phyloP scores from a whole-genome alignment of 92 coral and sea anemone genomes.

The Nematostella vectensis region DNA sequence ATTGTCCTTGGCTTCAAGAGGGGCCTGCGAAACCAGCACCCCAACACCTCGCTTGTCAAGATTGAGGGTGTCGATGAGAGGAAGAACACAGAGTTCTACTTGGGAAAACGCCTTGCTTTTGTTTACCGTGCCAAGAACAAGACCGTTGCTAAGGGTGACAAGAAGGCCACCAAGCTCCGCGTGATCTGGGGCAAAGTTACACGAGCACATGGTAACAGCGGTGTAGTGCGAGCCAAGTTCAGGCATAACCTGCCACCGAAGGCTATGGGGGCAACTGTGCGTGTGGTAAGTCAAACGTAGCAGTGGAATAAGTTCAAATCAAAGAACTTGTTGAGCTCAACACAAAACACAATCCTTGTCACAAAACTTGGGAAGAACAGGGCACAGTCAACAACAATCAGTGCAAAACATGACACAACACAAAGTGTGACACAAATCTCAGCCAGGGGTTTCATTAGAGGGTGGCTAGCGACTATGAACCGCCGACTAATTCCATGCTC shows the following conservation, averaged over 20 bases:
- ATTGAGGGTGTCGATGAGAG: constrained; percentile 82
- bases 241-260: constrained; percentile 95
- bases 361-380: no score
- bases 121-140: constrained; percentile 93
- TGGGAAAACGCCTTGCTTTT: constrained; percentile 94
- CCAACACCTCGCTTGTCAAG: constrained; percentile 86
- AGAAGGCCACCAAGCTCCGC: constrained; percentile 78
- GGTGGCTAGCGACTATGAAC: no score
- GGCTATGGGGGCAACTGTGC: constrained; percentile 88
- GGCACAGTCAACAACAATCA: no score
- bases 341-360: no score
- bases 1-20: constrained; percentile 98
- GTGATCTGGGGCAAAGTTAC: constrained; percentile 96
- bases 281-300: constrained; percentile 83
- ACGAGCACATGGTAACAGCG: constrained; percentile 97
- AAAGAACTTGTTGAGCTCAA: background rate
- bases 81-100: constrained; percentile 82
- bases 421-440: no score
- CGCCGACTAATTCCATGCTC: no score
- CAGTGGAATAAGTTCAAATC: background rate
- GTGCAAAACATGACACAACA: no score
- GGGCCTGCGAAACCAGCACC: constrained; percentile 88
- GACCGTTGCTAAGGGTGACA: constrained; percentile 77
- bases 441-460: no score
- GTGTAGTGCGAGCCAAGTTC: constrained; percentile 97